A percentile compares a stretch with the other conserved stretches of the same genome.
These are phyloP conservation scores for Malurus splendens DNA, from an alignment of 2,797 vertebrate genomes.

Conservation along the genomic window DNA sequence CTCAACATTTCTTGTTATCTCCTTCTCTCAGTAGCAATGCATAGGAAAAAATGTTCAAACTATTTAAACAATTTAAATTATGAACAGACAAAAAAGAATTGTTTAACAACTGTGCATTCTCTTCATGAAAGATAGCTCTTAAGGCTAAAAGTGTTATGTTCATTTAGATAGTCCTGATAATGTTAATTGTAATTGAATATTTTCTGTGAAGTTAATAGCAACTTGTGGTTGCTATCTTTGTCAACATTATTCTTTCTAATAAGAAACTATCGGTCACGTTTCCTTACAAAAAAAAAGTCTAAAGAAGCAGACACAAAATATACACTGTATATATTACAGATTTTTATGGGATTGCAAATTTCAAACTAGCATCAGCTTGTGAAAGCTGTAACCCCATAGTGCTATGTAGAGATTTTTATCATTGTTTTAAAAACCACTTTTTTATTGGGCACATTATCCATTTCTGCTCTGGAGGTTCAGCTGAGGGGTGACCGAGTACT, in stretches of 20 bases:
- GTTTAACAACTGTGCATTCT: not conserved
- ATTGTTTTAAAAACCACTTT: not conserved
- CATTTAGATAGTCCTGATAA: not conserved
- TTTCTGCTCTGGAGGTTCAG: not conserved
- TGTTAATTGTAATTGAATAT: not conserved
- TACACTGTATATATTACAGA: not conserved
- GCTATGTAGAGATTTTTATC: not conserved
- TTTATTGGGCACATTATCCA: not conserved
- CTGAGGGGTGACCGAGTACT: not conserved
- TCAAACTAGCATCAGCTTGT: not conserved
- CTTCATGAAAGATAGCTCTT: not conserved
- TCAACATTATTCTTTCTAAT: not conserved
- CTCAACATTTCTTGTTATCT: not conserved
- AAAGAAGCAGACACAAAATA: not conserved
- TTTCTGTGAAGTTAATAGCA: not conserved
- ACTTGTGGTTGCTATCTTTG: not conserved
- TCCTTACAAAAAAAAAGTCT: not conserved
- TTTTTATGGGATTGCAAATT: not conserved
- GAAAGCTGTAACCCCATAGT: not conserved
- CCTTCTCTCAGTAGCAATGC: not conserved
- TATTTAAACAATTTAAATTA: not conserved
- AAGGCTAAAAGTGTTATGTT: not conserved
- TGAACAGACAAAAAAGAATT: not conserved
- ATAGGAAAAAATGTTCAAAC: not conserved
- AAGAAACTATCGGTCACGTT: not conserved